Evolutionary conservation across 2,797 vertebrate genomes (phyloP).

Genomic region (Gadopsis marmoratus): DNA sequence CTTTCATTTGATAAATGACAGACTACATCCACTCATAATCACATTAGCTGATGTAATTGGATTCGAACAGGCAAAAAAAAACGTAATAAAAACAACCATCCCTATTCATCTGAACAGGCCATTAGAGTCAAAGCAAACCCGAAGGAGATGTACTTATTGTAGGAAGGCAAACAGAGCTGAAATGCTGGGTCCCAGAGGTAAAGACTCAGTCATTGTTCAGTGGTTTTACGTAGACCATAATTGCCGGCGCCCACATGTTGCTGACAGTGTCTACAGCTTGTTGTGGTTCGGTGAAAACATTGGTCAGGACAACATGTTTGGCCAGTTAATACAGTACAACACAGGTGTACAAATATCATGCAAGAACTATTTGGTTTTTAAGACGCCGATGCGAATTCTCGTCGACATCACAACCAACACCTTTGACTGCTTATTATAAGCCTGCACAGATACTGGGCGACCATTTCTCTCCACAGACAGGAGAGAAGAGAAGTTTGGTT

Average conservation of each 20-base stretch:
- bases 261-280: neutral
- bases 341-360: neutral
- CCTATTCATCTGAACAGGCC: slow-evolving; percentile 43
- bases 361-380: neutral
- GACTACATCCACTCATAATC: slow-evolving; percentile 50
- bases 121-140: slow-evolving; percentile 43
- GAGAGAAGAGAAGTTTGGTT: neutral
- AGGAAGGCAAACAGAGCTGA: slow-evolving; percentile 30
- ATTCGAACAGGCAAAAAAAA: slow-evolving; percentile 48
- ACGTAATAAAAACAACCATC: slow-evolving; percentile 23
- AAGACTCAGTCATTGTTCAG: slow-evolving; percentile 5
- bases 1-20: slow-evolving; percentile 49
- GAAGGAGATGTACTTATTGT: slow-evolving; percentile 7
- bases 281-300: neutral
- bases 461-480: neutral
- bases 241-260: neutral
- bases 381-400: neutral
- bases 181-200: slow-evolving; percentile 1
- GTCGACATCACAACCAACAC: neutral
- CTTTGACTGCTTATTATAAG: neutral
- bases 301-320: neutral
- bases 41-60: slow-evolving; percentile 54
- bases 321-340: neutral
- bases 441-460: neutral
- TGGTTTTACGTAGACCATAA: slow-evolving; percentile 3